These are phyloP conservation scores for Brachyopa scutellaris DNA, from an alignment of 2,888 invertebrate genomes.

Conservation along the genomic window DNA sequence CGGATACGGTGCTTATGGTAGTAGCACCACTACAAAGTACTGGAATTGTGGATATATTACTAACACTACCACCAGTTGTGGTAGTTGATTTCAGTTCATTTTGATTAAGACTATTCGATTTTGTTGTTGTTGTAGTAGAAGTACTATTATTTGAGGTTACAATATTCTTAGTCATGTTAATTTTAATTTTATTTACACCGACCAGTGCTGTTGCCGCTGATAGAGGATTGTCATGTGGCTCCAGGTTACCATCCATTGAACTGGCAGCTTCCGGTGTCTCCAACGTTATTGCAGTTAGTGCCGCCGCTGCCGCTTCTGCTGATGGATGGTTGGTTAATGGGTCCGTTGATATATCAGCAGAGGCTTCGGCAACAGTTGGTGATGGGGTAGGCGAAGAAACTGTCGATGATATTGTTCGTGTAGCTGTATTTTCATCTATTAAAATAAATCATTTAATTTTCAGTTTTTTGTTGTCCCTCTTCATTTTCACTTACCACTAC, in stretches of 20 bases:
- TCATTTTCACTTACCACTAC: slow-evolving; percentile 77
- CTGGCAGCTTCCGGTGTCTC: slow-evolving; percentile 70
- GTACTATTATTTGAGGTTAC: slow-evolving; percentile 82
- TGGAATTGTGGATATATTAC: slow-evolving; percentile 79
- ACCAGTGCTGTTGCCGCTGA: slow-evolving; percentile 80
- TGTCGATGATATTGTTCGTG: slow-evolving; percentile 78
- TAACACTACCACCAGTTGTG: slow-evolving; percentile 59
- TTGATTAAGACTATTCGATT: slow-evolving; percentile 71
- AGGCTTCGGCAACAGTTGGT: slow-evolving; percentile 81
- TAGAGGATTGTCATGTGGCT: slow-evolving; percentile 84
- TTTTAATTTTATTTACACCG: slow-evolving; percentile 86
- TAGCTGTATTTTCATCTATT: slow-evolving; percentile 78
- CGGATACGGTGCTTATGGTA: slow-evolving; percentile 74
- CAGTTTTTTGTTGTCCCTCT: neutral
- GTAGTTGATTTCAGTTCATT: slow-evolving; percentile 73
- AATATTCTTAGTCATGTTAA: slow-evolving; percentile 89
- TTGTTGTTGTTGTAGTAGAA: slow-evolving; percentile 74
- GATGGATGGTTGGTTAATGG: too few species aligned
- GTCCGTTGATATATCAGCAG: slow-evolving; percentile 80
- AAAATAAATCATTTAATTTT: neutral
- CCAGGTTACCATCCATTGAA: slow-evolving; percentile 91
- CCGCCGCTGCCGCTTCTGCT: slow-evolving; percentile 67
- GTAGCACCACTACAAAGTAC: slow-evolving; percentile 80
- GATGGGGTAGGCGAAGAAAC: slow-evolving; percentile 75
- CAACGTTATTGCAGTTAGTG: slow-evolving; percentile 73